Percentiles rank a stretch among this genome's conserved stretches.
Evolutionary conservation across 2,888 invertebrate genomes (phyloP).

Genomic region (Melanostoma mellinum): DNA sequence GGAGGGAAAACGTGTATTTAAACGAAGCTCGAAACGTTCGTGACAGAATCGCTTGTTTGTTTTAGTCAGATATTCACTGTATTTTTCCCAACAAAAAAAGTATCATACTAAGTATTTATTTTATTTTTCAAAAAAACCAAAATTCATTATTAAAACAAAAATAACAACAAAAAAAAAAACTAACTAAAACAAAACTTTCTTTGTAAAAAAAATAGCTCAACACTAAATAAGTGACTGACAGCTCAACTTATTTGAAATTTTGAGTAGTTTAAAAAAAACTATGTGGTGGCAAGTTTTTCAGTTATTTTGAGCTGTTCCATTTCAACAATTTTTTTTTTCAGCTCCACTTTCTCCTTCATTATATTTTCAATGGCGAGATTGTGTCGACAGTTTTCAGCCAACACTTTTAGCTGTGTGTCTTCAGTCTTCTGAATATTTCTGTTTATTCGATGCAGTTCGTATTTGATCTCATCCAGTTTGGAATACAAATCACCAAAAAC

Average conservation of each 20-base stretch:
- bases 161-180: no score
- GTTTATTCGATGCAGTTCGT: background rate
- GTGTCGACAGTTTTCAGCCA: background rate
- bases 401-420: background rate
- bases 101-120: no score
- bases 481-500: no score
- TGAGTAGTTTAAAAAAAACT: no score
- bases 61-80: no score
- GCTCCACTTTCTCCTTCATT: background rate
- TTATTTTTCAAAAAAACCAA: no score
- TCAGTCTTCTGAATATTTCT: background rate
- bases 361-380: background rate
- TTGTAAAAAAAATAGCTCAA: no score
- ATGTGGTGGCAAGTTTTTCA: background rate
- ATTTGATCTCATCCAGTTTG: background rate
- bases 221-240: no score
- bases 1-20: background rate
- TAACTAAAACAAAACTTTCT: no score
- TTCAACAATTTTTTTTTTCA: background rate
- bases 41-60: slow-evolving; percentile 12
- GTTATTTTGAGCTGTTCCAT: background rate
- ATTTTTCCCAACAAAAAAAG: no score
- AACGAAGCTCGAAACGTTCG: slow-evolving; percentile 11
- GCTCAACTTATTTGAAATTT: no score
- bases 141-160: no score